A percentile compares a stretch with the other conserved stretches of the same genome.
Evolutionary conservation across 2,888 invertebrate species (phyloP).

Genomic region (Pristionchus entomophagus): DNA sequence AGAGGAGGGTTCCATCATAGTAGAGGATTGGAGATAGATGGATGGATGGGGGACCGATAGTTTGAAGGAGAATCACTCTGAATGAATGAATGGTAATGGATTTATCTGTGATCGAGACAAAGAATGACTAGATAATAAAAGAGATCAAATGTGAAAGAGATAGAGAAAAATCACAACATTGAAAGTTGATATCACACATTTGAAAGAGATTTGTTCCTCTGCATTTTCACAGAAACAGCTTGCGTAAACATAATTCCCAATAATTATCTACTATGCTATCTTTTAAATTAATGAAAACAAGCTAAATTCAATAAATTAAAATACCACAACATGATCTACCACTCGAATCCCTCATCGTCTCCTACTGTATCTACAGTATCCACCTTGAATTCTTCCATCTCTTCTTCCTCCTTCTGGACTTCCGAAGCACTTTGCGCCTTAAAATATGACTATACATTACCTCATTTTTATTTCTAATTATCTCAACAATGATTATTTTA

Average conservation of each 20-base stretch:
- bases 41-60: neutral
- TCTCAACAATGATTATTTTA: too few relatives aligned
- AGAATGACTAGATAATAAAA: constrained; percentile 12
- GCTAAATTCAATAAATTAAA: neutral
- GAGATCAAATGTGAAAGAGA: neutral
- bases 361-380: neutral
- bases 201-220: neutral
- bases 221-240: neutral
- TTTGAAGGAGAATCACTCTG: neutral
- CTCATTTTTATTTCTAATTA: neutral
- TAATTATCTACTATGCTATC: neutral
- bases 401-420: constrained; percentile 20
- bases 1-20: neutral
- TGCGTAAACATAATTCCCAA: neutral
- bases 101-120: constrained; percentile 9
- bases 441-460: neutral
- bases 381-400: neutral
- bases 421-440: neutral
- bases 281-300: neutral
- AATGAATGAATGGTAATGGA: neutral
- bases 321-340: neutral
- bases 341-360: constrained; percentile 34
- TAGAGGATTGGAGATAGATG: neutral
- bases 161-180: neutral
- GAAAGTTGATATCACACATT: neutral